Evolutionary conservation across 1,140 invertebrate genomes (phyloP), one percentile per base, ranked within the genome.

Genomic region (Babylonia areolata): DNA sequence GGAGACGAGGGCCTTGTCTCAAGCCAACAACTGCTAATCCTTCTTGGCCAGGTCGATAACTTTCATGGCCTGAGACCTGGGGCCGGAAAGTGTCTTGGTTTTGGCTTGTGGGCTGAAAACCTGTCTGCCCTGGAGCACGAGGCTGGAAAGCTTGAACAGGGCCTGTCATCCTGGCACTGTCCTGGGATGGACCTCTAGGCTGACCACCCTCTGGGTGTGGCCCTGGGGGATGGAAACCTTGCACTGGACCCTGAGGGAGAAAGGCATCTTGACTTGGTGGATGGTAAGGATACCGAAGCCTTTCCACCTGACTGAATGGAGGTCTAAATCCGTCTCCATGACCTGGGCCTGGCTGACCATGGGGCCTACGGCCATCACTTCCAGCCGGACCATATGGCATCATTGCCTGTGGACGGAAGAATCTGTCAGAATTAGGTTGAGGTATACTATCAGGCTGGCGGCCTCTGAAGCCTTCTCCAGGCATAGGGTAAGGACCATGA

Each of bases 401-500:
- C 82, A 84, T 73, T 17, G 54, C 82, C 33, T 35, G 82, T 46
- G 82, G 82, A 33, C 64, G 82, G 69, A 64, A 84, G 31, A 69
- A 84, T 6, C 75, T 73, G 11, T 64, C 64, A 15, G 82, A 12
- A 12, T 2, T 46, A 17, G 35, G 64, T 11, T 58, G 64, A 20
- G 42, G 58, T 5, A 84, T 73, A n/a, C n/a, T 73, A 28, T 84
- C 82, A n/a, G 82, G 39, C 23, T 46, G 64, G n/a, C 17, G 40
- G 9, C 82, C 82, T 75, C 69, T 58, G 64, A 84, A 73, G 35
- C 33, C 35, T 33, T 84, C 82, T 42, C 82, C 82, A 46, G 69
- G 82, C 20, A 84, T 58, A 20, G 82, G 82, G 69, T 84, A 84
- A 28, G 82, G 82, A 11, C 82, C 82, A 75, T 84, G 82, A 31